Evolutionary conservation across 2,797 vertebrate species (phyloP), one percentile per base, ranked within the genome.

Genomic region (Myotis findleyi): DNA sequence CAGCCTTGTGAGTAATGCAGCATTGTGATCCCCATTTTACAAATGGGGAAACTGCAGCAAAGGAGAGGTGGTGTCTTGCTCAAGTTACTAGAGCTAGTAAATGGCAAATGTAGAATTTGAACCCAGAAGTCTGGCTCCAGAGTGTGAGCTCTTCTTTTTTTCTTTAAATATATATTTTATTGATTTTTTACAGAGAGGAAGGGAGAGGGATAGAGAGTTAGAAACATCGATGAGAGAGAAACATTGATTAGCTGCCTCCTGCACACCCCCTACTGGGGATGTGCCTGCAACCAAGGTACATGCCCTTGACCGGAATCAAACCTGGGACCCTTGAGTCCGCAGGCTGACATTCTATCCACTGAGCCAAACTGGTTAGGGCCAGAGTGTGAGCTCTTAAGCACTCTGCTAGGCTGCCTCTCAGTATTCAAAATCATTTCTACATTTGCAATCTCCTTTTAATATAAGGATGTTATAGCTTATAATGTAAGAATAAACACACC

Each of bases 381-480:
- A 62, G 49, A 91, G 4, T 64, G 10, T 79, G 76, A 86, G 38
- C 30, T 84, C 55, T 87, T 84, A 68, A 92, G 59, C 6, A 44
- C 47, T 84, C 41, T 93, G 2, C 44, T 53, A 87, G 47, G 8
- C 33, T 91, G 23, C 20, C 23, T 73, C 64, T 75, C 51, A n/a
- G 18, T 80, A 82, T 83, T 80, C 49, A 79, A 82, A 91, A 17
- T 41, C 64, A 59, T 64, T 87, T 64, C 25, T 23, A 68, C 21
- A 91, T 93, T 91, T 83, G 41, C 25, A 94, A 93, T 83, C 25
- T 27, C 73, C 51, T 47, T 57, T 62, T 47, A 62, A 55, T 16
- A 62, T 59, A 76, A 76, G 9, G 11, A 10, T 47, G 6, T 12
- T 62, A 69, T 10, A 59, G 20, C 11, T 73, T 81, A 93, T 53